phyloP scores from a whole-genome alignment of 2,113 vertebrate species.

The Propithecus coquereli region DNA sequence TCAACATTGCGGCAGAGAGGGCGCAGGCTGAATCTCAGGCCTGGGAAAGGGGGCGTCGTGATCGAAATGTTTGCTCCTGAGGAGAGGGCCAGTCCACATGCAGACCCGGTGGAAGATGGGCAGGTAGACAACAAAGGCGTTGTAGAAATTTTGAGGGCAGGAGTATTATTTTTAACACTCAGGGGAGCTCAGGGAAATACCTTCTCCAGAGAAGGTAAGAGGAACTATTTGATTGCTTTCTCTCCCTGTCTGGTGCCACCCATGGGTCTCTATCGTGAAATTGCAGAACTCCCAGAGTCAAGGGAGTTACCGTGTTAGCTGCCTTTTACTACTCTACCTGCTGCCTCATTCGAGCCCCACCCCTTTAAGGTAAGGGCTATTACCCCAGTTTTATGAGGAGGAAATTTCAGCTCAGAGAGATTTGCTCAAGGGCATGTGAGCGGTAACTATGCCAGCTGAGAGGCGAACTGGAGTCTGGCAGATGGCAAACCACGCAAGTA shows the following conservation, averaged over 20 bases:
- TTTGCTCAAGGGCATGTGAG: neutral
- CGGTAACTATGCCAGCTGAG: neutral
- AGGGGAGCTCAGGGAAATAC: neutral
- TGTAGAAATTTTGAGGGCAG: no score
- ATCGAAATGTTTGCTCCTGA: neutral
- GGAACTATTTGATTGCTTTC: neutral
- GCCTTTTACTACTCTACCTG: no score
- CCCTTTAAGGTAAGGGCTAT: neutral
- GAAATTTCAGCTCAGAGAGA: neutral
- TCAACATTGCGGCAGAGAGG: accelerated
- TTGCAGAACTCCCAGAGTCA: neutral
- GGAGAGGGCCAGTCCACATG: no score
- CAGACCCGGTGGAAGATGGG: neutral
- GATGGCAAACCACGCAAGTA: neutral
- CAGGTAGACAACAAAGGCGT: neutral
- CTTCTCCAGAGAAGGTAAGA: neutral
- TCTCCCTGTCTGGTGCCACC: neutral
- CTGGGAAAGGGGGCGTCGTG: neutral
- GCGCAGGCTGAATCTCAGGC: neutral
- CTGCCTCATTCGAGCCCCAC: neutral
- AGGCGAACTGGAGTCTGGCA: neutral
- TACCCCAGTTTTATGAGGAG: neutral
- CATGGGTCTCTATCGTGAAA: neutral
- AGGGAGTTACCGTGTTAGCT: neutral
- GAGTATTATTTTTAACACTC: no score